A percentile compares a stretch with the other conserved stretches of the same genome.
phyloP scores from a whole-genome alignment of 2,113 vertebrate species.

The Lampris megalopsis region DNA sequence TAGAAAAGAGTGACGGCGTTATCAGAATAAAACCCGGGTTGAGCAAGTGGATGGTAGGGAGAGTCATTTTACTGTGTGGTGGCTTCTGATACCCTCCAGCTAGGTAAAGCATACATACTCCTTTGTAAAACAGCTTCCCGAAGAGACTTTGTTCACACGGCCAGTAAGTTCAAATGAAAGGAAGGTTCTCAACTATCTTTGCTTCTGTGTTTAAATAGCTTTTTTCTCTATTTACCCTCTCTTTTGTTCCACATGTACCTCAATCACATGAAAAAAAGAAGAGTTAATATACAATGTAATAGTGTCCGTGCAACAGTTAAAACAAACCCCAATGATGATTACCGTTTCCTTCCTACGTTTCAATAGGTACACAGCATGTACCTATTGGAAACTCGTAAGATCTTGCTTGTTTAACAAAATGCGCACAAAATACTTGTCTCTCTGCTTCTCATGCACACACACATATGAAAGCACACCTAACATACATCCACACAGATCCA shows the following conservation, averaged over 20 bases:
- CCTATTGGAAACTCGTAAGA: conserved; percentile 49
- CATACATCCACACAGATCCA: conserved; percentile 11
- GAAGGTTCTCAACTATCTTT: not conserved
- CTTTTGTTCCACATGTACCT: conserved; percentile 14
- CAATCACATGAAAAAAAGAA: conserved; percentile 23
- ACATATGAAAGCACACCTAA: conserved; percentile 50
- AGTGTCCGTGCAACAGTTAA: conserved; percentile 59
- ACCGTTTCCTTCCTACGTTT: conserved; percentile 1
- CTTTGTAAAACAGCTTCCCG: not conserved
- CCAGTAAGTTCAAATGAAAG: conserved; percentile 11
- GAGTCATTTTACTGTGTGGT: not conserved
- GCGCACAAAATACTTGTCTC: no score
- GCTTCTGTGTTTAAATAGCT: not conserved
- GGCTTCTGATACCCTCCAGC: not conserved
- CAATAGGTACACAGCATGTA: conserved; percentile 50
- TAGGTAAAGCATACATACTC: not conserved
- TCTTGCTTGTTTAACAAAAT: conserved; percentile 34
- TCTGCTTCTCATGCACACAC: conserved; percentile 17
- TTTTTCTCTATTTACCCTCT: not conserved
- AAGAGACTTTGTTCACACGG: not conserved
- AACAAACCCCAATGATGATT: conserved; percentile 10
- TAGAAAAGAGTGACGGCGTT: conserved; percentile 8
- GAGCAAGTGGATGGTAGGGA: not conserved
- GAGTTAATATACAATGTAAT: conserved; percentile 37
- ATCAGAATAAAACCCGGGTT: conserved; percentile 1